A percentile compares a stretch with the other conserved stretches of the same genome.
These are phyloP conservation scores for Pollenia angustigena DNA, from an alignment of 2,888 invertebrate species.

Conservation along the genomic window DNA sequence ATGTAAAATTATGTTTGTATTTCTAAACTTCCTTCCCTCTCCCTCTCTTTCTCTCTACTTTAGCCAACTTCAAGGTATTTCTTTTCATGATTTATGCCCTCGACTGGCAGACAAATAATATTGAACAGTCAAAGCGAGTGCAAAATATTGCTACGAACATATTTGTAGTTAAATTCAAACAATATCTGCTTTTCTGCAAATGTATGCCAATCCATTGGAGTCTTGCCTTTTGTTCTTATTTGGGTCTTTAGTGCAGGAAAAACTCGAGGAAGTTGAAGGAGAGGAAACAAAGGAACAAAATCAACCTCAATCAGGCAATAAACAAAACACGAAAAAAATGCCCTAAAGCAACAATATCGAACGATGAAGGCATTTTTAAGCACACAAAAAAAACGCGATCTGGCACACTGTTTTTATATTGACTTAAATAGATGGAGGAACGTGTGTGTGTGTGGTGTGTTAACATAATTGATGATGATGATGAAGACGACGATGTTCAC, in stretches of 20 bases:
- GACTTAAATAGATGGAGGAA: constrained; percentile 4
- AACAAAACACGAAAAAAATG: constrained; percentile 20
- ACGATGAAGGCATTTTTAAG: constrained; percentile 30
- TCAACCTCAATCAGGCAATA: constrained; percentile 52
- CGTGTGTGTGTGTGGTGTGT: constrained; percentile 1
- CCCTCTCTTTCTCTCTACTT: background rate
- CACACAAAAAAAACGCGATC: background rate
- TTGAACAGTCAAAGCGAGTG: constrained; percentile 6
- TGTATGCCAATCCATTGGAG: constrained; percentile 48
- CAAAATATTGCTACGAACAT: background rate
- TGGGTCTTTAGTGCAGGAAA: background rate
- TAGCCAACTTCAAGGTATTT: constrained; percentile 21
- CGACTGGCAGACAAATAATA: constrained; percentile 26
- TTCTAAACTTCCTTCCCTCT: background rate
- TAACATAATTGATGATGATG: background rate
- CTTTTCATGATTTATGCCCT: constrained; percentile 54
- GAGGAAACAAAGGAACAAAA: constrained; percentile 26
- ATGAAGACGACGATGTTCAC: background rate
- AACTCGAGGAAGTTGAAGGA: background rate
- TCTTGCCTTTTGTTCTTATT: constrained; percentile 19
- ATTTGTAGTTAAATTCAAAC: constrained; percentile 20
- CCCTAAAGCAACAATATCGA: constrained; percentile 28
- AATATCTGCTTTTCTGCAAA: constrained; percentile 45
- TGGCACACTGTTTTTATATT: constrained; percentile 21
- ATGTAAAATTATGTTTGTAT: constrained; percentile 14